These are phyloP conservation scores for Caenorhabditis inopinata DNA, from an alignment of 1,140 invertebrate species.

Conservation along the genomic window DNA sequence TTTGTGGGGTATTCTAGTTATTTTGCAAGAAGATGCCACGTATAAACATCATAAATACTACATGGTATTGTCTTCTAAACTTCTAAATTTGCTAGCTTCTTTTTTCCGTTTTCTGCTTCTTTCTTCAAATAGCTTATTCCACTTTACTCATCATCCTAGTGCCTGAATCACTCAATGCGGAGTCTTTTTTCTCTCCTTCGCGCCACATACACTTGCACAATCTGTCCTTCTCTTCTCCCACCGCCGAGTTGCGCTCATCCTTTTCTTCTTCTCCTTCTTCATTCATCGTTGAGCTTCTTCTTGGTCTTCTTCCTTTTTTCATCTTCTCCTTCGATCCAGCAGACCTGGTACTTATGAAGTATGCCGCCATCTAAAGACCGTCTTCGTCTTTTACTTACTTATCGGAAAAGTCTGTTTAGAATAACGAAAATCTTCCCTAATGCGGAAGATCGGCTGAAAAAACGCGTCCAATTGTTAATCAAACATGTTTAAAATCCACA, in stretches of 20 bases:
- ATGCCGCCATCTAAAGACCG: neutral
- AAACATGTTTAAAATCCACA: too few relatives aligned
- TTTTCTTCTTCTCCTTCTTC: slow-evolving; percentile 1
- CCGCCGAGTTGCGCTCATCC: neutral
- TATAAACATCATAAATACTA: too few relatives aligned
- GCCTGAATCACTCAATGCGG: slow-evolving; percentile 15
- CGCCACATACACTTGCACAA: slow-evolving; percentile 25
- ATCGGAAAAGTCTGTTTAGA: neutral
- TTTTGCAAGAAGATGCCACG: too few relatives aligned
- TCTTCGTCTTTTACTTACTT: neutral
- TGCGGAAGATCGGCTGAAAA: slow-evolving; percentile 27
- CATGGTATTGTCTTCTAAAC: too few relatives aligned
- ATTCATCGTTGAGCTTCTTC: neutral
- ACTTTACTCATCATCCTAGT: slow-evolving; percentile 23
- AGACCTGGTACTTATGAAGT: slow-evolving; percentile 18
- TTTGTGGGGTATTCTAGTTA: too few relatives aligned
- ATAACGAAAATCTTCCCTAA: neutral
- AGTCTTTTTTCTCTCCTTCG: slow-evolving; percentile 11
- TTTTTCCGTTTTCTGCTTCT: neutral
- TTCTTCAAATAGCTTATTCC: slow-evolving; percentile 3
- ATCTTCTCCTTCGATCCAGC: too few relatives aligned
- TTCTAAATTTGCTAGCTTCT: too few relatives aligned
- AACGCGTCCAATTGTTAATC: neutral
- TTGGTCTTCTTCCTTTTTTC: neutral
- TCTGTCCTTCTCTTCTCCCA: slow-evolving; percentile 10